Conservation (phyloP, 2,113 vertebrate species). For the Castor canadensis region DNA sequence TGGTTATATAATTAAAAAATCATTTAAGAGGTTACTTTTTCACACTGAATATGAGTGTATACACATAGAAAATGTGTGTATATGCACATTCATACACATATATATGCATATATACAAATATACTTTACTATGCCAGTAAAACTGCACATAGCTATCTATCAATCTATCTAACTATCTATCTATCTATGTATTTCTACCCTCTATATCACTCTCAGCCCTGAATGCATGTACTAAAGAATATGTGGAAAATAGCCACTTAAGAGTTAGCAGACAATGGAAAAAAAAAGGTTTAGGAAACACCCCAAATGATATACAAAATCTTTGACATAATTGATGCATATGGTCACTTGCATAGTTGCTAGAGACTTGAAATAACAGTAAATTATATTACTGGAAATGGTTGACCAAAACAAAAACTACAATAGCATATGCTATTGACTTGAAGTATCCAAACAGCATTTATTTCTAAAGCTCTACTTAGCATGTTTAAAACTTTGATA, state of each 20-base stretch:
- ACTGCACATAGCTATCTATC: not conserved
- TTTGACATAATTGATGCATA: not conserved
- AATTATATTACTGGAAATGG: conserved; percentile 8
- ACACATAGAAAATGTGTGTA: not conserved
- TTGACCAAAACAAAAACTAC: conserved; percentile 10
- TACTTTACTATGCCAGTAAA: not conserved
- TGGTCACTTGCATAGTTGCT: not conserved
- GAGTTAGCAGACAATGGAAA: not conserved
- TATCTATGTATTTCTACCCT: too few relatives aligned
- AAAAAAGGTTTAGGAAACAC: not conserved
- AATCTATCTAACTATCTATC: too few relatives aligned
- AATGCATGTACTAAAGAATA: not conserved
- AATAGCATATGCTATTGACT: not conserved
- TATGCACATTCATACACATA: not conserved
- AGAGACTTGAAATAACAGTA: not conserved
- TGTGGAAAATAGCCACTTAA: not conserved
- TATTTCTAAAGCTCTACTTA: conserved; percentile 3
- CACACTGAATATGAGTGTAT: not conserved
- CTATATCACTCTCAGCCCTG: not conserved
- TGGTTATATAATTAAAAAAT: conserved; percentile 19
- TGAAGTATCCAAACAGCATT: not conserved
- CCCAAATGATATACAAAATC: not conserved
- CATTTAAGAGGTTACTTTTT: conserved; percentile 36
- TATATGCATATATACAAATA: not conserved
- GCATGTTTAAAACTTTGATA: not conserved